Conservation (phyloP, 2,113 vertebrate species). For the Lepisosteus osseus region DNA sequence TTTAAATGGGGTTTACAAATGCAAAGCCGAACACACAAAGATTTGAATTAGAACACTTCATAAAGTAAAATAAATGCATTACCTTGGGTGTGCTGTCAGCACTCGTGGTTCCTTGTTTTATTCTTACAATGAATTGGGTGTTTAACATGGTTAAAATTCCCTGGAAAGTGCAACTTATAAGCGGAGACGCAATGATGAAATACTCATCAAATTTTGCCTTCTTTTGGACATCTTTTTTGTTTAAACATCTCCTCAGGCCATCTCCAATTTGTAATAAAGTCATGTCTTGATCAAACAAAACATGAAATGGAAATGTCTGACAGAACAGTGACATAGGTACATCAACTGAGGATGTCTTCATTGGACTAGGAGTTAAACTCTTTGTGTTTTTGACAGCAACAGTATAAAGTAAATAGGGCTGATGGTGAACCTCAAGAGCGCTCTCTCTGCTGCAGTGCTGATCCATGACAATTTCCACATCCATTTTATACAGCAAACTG, state of each 20-base stretch:
- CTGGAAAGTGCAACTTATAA: constrained; percentile 85
- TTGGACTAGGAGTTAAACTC: constrained; percentile 78
- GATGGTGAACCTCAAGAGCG: constrained; percentile 78
- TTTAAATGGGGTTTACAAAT: too few relatives aligned
- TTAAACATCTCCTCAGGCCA: constrained; percentile 82
- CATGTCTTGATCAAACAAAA: constrained; percentile 92
- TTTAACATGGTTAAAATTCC: constrained; percentile 94
- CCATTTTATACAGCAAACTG: constrained; percentile 76
- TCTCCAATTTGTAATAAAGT: constrained; percentile 87
- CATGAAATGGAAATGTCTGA: constrained; percentile 93
- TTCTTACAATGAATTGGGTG: constrained; percentile 87
- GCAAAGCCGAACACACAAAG: too few relatives aligned
- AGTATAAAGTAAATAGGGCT: constrained; percentile 85
- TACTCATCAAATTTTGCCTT: constrained; percentile 82
- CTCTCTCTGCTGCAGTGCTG: constrained; percentile 70
- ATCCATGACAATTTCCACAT: constrained; percentile 80
- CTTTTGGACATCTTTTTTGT: constrained; percentile 76
- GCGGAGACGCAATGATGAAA: constrained; percentile 85
- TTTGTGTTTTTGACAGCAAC: constrained; percentile 77
- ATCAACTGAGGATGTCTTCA: constrained; percentile 84
- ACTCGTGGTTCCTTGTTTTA: constrained; percentile 71
- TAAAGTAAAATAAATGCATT: constrained; percentile 30
- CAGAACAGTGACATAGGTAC: constrained; percentile 87
- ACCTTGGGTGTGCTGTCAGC: constrained; percentile 80
- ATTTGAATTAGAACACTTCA: too few relatives aligned